Evolutionary conservation across 2,113 vertebrate species (phyloP).

Genomic region (Upupa epops): DNA sequence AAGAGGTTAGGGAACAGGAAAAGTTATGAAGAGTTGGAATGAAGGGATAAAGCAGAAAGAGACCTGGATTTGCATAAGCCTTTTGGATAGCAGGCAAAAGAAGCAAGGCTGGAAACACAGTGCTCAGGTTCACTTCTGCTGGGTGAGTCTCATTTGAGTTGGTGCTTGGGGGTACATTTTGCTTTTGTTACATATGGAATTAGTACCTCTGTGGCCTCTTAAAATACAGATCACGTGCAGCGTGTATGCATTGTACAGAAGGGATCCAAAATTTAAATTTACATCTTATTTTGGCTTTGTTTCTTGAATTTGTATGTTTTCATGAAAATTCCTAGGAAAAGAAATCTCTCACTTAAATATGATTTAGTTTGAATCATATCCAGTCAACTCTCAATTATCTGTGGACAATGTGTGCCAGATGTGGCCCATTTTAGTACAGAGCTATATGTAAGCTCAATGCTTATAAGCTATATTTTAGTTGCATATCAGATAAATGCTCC

Average conservation of each 20-base stretch:
- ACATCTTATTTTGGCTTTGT: not conserved
- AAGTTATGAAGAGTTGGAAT: not conserved
- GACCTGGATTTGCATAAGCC: not conserved
- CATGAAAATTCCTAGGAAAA: not conserved
- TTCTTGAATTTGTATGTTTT: not conserved
- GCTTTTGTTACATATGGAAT: not conserved
- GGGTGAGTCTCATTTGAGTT: not conserved
- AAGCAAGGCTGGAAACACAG: not conserved
- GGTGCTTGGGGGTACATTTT: not conserved
- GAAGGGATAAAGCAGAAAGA: not conserved
- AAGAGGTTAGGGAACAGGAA: not conserved
- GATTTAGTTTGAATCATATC: not conserved
- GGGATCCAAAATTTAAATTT: not conserved
- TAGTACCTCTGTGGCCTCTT: not conserved
- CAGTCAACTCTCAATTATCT: not conserved
- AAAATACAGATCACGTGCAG: not conserved
- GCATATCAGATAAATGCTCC: not conserved
- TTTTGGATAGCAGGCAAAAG: not conserved
- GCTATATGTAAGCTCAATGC: not conserved
- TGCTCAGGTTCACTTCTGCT: not conserved
- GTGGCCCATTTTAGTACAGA: not conserved
- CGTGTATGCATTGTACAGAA: not conserved
- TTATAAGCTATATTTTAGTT: not conserved
- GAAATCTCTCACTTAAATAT: not conserved
- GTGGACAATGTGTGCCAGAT: not conserved